Conservation (phyloP, 2,797 vertebrate genomes). For the Cygnus olor region DNA sequence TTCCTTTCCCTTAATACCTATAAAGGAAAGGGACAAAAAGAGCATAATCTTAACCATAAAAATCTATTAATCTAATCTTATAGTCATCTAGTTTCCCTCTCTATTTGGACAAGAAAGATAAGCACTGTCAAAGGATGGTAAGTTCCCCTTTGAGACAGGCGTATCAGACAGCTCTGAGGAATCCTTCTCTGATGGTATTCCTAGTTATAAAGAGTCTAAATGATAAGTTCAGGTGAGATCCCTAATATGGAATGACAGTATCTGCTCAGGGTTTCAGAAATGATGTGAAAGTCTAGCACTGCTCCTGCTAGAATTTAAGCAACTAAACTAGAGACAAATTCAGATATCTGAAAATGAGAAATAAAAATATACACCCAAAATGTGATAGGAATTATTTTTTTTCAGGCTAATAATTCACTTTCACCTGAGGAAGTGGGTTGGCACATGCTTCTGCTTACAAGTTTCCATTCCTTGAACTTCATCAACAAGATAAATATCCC, state of each 20-base stretch:
- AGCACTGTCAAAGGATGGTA: background rate
- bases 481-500: background rate
- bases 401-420: background rate
- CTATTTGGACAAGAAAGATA: background rate
- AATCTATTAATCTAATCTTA: background rate
- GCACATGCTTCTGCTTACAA: background rate
- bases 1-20: background rate
- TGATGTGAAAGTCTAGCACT: background rate
- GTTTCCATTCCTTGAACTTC: background rate
- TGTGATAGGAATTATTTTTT: background rate
- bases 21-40: background rate
- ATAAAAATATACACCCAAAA: background rate
- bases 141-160: background rate
- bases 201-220: background rate
- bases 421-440: background rate
- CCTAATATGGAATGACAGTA: background rate
- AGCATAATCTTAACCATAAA: background rate
- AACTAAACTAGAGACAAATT: background rate
- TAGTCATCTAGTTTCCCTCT: background rate
- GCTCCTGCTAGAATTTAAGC: background rate
- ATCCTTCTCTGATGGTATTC: background rate
- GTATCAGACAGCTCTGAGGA: background rate
- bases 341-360: background rate
- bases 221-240: background rate
- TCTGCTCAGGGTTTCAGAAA: background rate